Percentiles rank a stretch among this genome's conserved stretches.
Evolutionary conservation across 2,797 vertebrate species (phyloP).

Genomic region (Acomys russatus): DNA sequence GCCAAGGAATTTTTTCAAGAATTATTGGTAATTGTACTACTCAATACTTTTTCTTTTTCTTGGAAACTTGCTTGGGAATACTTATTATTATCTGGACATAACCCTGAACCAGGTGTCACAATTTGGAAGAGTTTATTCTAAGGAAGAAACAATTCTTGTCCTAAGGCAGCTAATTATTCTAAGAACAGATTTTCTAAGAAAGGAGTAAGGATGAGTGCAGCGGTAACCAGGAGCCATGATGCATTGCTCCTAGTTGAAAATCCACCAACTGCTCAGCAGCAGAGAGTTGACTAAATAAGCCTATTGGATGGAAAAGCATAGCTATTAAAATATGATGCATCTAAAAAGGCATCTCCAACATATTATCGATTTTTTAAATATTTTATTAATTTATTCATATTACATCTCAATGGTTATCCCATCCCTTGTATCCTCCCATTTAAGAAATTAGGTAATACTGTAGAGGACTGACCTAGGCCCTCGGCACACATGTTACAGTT

Average conservation of each 20-base stretch:
- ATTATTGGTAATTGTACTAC: not conserved
- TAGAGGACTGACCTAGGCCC: not conserved
- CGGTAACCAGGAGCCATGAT: not conserved
- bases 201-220: not conserved
- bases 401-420: no score
- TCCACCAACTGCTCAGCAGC: not conserved
- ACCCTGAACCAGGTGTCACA: constrained; percentile 3
- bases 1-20: not conserved
- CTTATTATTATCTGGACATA: constrained; percentile 25
- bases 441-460: constrained; percentile 19
- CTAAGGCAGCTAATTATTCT: constrained; percentile 8
- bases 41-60: constrained; percentile 42
- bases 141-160: constrained; percentile 44
- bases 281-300: constrained; percentile 37
- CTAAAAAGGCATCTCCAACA: not conserved
- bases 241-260: constrained; percentile 41
- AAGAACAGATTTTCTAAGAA: constrained; percentile 45
- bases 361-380: not conserved
- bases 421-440: not conserved
- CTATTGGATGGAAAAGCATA: constrained; percentile 47
- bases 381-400: no score
- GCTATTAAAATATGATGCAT: constrained; percentile 42
- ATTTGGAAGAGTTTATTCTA: constrained; percentile 46
- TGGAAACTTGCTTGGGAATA: constrained; percentile 57
- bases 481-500: not conserved